Evolutionary conservation across 2,888 invertebrate species (phyloP).

Genomic region (Ophion slaviceki): DNA sequence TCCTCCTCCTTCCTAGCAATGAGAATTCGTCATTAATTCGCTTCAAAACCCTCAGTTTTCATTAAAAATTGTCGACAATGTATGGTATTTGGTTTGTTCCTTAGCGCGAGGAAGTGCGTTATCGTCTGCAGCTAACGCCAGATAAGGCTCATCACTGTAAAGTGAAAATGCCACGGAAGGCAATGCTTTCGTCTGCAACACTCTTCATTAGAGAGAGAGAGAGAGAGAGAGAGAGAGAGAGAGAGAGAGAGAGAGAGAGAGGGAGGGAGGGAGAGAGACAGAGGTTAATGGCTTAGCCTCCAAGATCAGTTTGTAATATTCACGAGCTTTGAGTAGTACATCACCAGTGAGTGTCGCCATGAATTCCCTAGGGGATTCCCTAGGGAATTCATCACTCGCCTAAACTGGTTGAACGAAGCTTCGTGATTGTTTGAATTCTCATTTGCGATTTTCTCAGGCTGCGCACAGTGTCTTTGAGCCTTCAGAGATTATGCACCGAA

Average conservation of each 20-base stretch:
- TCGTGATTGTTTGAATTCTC: not conserved
- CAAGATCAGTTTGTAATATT: slow-evolving; percentile 30
- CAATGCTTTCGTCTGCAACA: slow-evolving; percentile 73
- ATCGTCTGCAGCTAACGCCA: slow-evolving; percentile 29
- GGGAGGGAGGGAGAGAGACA: slow-evolving; percentile 56
- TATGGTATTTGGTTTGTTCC: too few relatives aligned
- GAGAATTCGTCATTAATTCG: not conserved
- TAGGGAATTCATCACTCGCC: not conserved
- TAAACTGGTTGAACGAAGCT: not conserved
- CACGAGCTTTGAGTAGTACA: slow-evolving; percentile 1
- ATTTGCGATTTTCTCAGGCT: not conserved
- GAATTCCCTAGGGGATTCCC: not conserved
- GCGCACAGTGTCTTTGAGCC: not conserved
- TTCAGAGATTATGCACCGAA: too few relatives aligned
- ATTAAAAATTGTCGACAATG: not conserved
- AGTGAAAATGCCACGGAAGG: slow-evolving; percentile 18
- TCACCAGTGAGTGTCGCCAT: not conserved
- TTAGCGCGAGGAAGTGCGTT: slow-evolving; percentile 25
- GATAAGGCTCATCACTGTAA: slow-evolving; percentile 17
- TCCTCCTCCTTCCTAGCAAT: not conserved
- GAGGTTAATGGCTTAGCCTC: slow-evolving; percentile 75
- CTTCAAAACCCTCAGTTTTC: not conserved
- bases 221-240: slow-evolving; percentile 67
- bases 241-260: not conserved
- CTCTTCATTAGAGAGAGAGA: slow-evolving; percentile 51